Percentiles rank a stretch among this genome's conserved stretches.
Conservation (phyloP, 1,140 invertebrate species). For the Oppia nitens region DNA sequence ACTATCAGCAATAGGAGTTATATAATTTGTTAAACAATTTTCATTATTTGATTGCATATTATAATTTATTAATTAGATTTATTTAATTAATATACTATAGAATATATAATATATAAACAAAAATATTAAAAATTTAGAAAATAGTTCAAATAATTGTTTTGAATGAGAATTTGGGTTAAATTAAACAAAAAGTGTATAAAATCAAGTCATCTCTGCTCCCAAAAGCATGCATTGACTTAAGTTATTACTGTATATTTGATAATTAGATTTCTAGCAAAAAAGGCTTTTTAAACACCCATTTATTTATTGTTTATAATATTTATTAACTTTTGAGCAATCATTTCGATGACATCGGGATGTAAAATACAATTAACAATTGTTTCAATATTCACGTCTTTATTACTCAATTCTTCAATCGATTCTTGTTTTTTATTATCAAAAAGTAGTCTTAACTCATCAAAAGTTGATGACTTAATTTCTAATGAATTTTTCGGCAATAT, state of each 20-base stretch:
- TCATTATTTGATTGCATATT: too few relatives aligned
- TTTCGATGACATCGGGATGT: slow-evolving; percentile 19
- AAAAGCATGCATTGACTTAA: background rate
- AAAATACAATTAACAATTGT: slow-evolving; percentile 18
- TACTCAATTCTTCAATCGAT: background rate
- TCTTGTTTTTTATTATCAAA: background rate
- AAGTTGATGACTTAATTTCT: background rate
- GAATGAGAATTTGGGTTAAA: background rate
- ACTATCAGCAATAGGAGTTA: too few relatives aligned
- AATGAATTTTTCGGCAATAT: slow-evolving; percentile 2
- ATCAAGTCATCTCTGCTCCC: background rate
- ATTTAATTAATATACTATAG: too few relatives aligned
- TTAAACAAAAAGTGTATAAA: background rate
- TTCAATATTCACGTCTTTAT: background rate
- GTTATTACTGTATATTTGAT: background rate
- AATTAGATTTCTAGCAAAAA: background rate
- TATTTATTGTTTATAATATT: background rate
- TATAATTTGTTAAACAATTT: too few relatives aligned
- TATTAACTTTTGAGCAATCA: slow-evolving; percentile 7
- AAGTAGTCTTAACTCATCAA: background rate
- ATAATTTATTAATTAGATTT: too few relatives aligned
- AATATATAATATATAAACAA: too few relatives aligned
- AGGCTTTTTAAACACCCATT: background rate
- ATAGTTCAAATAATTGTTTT: too few relatives aligned
- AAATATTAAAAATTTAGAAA: too few relatives aligned